These are phyloP conservation scores for Struthio camelus DNA, from an alignment of 2,113 vertebrate genomes.

Conservation along the genomic window DNA sequence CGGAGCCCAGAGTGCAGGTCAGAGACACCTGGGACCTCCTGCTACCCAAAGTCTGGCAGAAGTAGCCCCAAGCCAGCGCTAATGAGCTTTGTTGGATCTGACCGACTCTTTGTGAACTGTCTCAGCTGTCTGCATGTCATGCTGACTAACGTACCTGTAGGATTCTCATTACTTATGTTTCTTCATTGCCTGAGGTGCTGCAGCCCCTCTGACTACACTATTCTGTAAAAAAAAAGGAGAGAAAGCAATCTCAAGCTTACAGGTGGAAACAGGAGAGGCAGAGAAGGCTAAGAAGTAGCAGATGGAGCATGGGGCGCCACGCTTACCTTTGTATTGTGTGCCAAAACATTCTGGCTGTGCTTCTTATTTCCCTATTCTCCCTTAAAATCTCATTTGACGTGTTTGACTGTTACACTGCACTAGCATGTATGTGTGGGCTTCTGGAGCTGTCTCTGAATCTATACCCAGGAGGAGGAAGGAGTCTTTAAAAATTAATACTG, in stretches of 20 bases:
- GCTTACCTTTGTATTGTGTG: neutral
- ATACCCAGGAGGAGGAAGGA: constrained; percentile 49
- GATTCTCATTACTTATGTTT: constrained; percentile 62
- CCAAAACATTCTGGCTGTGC: constrained; percentile 15
- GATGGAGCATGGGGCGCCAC: neutral
- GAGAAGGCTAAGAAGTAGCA: constrained; percentile 18
- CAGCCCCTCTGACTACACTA: constrained; percentile 3
- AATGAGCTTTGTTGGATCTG: constrained; percentile 65
- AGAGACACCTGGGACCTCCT: neutral
- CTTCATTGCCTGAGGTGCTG: constrained; percentile 61
- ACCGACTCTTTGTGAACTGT: constrained; percentile 34
- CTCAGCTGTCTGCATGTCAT: constrained; percentile 60
- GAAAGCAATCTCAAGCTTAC: constrained; percentile 45
- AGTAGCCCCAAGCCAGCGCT: constrained; percentile 66
- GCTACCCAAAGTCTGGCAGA: constrained; percentile 29
- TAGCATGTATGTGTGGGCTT: constrained; percentile 35
- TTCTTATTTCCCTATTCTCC: constrained; percentile 25
- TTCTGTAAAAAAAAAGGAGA: neutral
- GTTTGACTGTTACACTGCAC: neutral
- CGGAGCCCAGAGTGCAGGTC: neutral
- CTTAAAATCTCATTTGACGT: constrained; percentile 38
- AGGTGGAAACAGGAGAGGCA: constrained; percentile 13
- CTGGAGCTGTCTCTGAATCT: constrained; percentile 53
- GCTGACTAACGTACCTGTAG: constrained; percentile 41
- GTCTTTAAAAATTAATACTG: constrained; percentile 66